A percentile compares a stretch with the other conserved stretches of the same genome.
Conservation (phyloP, 1,140 invertebrate species). For the Leptopilina clavipes region DNA sequence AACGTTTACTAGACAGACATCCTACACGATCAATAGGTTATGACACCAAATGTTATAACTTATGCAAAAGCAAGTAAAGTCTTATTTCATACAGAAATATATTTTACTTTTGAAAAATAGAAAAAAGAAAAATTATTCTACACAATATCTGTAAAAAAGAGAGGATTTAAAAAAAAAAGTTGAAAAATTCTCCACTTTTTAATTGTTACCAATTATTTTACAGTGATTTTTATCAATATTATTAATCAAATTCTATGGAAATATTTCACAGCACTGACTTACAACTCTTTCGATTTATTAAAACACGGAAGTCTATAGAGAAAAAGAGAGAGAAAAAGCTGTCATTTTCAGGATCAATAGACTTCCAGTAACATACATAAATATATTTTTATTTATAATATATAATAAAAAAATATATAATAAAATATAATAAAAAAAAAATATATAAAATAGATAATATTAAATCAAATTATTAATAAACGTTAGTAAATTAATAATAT, state of each 20-base stretch:
- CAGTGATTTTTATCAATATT: not conserved
- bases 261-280: not conserved
- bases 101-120: not conserved
- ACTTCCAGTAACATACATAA: slow-evolving; percentile 2
- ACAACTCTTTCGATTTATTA: not conserved
- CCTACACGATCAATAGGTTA: slow-evolving; percentile 8
- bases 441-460: not conserved
- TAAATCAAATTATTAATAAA: not conserved
- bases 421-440: not conserved
- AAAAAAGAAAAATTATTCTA: not conserved
- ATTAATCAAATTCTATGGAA: not conserved
- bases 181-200: not conserved
- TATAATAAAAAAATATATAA: not conserved
- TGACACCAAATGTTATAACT: slow-evolving; percentile 8
- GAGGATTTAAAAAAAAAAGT: not conserved
- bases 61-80: not conserved
- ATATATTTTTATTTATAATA: not conserved
- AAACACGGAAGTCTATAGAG: slow-evolving; percentile 15
- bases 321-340: slow-evolving; percentile 22
- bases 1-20: not conserved
- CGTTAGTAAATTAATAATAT: no score
- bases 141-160: not conserved
- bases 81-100: no score
- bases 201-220: not conserved
- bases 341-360: slow-evolving; percentile 27